phyloP scores from a whole-genome alignment of 2,113 vertebrate species.

The Pheucticus melanocephalus region DNA sequence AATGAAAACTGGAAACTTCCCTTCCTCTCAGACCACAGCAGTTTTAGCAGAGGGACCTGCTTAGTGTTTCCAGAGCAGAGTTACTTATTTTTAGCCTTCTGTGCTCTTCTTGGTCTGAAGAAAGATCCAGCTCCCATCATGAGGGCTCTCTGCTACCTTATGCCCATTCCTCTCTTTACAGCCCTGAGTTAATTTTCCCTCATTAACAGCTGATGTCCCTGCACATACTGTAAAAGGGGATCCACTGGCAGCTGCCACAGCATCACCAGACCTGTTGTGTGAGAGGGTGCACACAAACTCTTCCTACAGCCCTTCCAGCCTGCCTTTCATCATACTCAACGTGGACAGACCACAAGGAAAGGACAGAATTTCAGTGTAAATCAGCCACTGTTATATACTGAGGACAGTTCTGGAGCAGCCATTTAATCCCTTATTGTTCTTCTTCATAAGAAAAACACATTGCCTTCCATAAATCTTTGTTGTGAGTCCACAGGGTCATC shows the following conservation, averaged over 20 bases:
- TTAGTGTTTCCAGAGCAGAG: not conserved
- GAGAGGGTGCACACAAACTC: not conserved
- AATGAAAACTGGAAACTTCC: not conserved
- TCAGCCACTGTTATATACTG: conserved; percentile 20
- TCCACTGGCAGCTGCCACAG: conserved; percentile 18
- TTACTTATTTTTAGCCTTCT: not conserved
- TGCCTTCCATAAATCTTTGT: conserved; percentile 48
- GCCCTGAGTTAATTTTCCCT: not conserved
- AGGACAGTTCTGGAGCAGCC: conserved; percentile 19
- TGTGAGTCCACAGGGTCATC: conserved; percentile 48
- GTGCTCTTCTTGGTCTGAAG: not conserved
- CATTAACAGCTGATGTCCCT: not conserved
- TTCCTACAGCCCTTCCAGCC: not conserved
- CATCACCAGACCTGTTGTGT: not conserved
- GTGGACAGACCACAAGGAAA: not conserved
- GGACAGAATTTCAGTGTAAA: conserved; percentile 21
- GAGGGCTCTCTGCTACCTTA: not conserved
- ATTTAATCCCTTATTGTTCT: conserved; percentile 44
- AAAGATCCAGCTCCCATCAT: not conserved
- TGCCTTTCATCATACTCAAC: conserved; percentile 17
- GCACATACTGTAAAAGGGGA: not conserved
- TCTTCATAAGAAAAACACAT: conserved; percentile 50
- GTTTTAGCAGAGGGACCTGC: not conserved
- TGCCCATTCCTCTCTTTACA: not conserved
- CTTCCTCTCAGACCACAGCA: not conserved